phyloP scores from a whole-genome alignment of 2,113 vertebrate genomes.

The Larimichthys crocea region DNA sequence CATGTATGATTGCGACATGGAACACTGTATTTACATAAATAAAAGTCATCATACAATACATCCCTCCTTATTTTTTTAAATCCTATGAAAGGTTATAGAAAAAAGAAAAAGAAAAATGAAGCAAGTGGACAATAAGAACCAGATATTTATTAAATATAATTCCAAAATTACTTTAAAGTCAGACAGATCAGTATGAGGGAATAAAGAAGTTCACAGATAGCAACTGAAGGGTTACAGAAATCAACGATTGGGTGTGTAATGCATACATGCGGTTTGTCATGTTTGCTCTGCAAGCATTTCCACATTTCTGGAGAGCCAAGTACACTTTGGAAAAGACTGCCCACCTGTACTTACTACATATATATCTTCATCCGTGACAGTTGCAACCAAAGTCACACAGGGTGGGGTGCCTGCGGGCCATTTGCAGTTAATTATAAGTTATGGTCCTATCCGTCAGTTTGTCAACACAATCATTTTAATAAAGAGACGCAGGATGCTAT shows the following conservation, averaged over 20 bases:
- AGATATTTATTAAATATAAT: conserved; percentile 89
- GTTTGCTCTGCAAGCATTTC: conserved; percentile 55
- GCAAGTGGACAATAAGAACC: conserved; percentile 79
- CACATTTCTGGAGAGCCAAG: conserved; percentile 17
- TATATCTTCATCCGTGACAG: conserved; percentile 14
- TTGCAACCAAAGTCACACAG: conserved; percentile 7
- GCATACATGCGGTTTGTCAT: conserved; percentile 76
- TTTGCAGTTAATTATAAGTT: conserved; percentile 15
- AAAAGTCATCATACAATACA: not conserved
- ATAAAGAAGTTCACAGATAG: conserved; percentile 76
- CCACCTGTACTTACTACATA: conserved; percentile 7
- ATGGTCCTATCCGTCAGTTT: not conserved
- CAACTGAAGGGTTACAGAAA: conserved; percentile 78
- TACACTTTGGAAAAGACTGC: conserved; percentile 26
- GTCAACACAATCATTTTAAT: conserved; percentile 22
- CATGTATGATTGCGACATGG: not conserved
- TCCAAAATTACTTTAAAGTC: conserved; percentile 81
- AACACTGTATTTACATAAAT: conserved; percentile 23
- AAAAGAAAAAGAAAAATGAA: conserved; percentile 1
- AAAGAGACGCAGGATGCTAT: conserved; percentile 4
- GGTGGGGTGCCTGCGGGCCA: conserved; percentile 11
- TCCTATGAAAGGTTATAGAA: not conserved
- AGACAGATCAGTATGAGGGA: conserved; percentile 77
- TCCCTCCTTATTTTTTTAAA: conserved; percentile 19
- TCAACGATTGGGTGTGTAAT: conserved; percentile 60